These are phyloP conservation scores for Cebus imitator DNA, from an alignment of 2,113 vertebrate genomes.

Conservation along the genomic window DNA sequence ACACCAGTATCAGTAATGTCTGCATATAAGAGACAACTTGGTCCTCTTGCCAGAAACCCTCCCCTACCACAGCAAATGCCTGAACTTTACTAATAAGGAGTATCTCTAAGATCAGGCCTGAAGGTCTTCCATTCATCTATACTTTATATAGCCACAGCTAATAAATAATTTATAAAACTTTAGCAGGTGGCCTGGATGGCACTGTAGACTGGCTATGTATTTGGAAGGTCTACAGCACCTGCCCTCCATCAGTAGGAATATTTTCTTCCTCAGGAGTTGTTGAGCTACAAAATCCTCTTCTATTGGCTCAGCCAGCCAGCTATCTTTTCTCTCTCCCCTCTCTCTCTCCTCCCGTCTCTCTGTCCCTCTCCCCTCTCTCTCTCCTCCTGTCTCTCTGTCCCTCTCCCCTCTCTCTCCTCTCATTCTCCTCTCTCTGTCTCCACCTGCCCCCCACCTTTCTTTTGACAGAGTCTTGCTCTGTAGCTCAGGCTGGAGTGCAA, in stretches of 20 bases:
- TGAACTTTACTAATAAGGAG: slow-evolving; percentile 57
- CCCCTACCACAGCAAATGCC: slow-evolving; percentile 54
- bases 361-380: fast-evolving
- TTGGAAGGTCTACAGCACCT: background rate
- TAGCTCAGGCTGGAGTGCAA: too few relatives aligned
- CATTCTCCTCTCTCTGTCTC: too few relatives aligned
- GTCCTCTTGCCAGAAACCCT: slow-evolving; percentile 18
- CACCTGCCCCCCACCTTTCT: too few relatives aligned
- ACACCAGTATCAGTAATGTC: background rate
- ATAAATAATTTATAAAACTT: slow-evolving; percentile 68
- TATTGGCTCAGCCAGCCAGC: background rate
- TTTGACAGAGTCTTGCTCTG: too few relatives aligned
- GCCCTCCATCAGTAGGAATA: background rate
- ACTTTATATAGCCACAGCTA: slow-evolving; percentile 65
- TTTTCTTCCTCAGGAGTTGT: background rate
- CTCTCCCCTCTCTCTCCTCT: too few relatives aligned
- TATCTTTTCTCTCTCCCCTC: too few relatives aligned
- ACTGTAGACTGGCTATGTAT: background rate
- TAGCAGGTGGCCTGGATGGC: background rate
- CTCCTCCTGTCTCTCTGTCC: too few relatives aligned
- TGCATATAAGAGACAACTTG: background rate
- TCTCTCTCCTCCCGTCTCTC: too few relatives aligned
- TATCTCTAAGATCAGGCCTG: slow-evolving; percentile 46
- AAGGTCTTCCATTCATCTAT: slow-evolving; percentile 67
- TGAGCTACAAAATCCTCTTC: background rate